These are phyloP conservation scores for Nannoperca australis DNA, from an alignment of 2,797 vertebrate species.

Conservation along the genomic window DNA sequence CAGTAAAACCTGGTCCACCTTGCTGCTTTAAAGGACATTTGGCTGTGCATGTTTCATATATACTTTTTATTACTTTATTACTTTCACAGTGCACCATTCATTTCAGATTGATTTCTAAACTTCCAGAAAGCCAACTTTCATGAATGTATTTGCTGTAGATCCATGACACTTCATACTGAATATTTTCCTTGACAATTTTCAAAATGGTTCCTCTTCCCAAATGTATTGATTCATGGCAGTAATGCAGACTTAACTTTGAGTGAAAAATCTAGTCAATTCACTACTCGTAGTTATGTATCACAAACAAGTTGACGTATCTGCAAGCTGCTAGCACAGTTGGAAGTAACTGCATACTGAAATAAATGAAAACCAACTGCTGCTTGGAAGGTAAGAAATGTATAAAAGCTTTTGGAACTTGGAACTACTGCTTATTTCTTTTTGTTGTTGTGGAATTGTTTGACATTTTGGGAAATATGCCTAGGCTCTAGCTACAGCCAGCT, in stretches of 20 bases:
- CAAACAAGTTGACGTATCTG: neutral
- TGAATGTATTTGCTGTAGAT: neutral
- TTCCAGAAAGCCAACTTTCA: neutral
- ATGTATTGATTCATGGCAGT: neutral
- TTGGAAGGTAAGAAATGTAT: neutral
- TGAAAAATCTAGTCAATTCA: neutral
- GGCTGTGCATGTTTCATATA: neutral
- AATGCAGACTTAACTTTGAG: neutral
- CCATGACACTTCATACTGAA: neutral
- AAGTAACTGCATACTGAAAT: neutral
- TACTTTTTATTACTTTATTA: neutral
- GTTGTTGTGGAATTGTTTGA: neutral
- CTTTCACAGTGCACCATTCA: neutral
- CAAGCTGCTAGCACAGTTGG: neutral
- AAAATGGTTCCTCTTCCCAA: constrained; percentile 1
- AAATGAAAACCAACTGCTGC: neutral
- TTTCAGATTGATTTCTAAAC: neutral
- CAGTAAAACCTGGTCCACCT: neutral
- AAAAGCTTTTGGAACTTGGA: neutral
- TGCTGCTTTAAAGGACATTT: neutral
- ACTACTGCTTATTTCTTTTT: too few species aligned
- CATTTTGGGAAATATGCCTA: neutral
- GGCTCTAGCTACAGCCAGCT: neutral
- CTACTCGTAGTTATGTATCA: neutral
- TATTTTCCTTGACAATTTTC: neutral